Evolutionary conservation across 2,797 vertebrate species (phyloP), one percentile per base, ranked within the genome.

Genomic region (Diceros bicornis): DNA sequence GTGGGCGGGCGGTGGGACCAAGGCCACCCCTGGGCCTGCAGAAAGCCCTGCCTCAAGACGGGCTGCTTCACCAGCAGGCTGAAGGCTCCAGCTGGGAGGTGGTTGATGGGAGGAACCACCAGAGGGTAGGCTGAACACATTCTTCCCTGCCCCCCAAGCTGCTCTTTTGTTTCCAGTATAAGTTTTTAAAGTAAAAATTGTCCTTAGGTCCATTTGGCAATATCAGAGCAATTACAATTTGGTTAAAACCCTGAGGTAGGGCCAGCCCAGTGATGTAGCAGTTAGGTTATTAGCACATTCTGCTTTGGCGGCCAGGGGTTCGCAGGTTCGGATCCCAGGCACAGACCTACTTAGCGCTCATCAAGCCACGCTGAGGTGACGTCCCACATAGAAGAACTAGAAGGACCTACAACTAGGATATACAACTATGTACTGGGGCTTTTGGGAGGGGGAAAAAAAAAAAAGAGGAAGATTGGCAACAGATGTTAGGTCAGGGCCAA

Each of bases 241-340:
- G 16, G 25, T 77, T 97, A 90, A 95, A 95, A 82, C 68, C 5
- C 20, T 68, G 25, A 96, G 41, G 78, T 88, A 87, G 41, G 41
- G 41, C 41, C 41, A 41, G 41, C 41, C 41, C 41, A 41, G 41
- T 5, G 41, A 41, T 41, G 41, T 41, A 41, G 41, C 41, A 41
- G 41, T 4, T 41, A 41, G 5, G 41, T 41, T 41, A 41, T 41
- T 5, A 41, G 41, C 41, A 41, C 41, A 41, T 41, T 41, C 41
- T 41, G 41, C 41, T 41, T 41, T 41, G 41, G 41, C 4, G 41
- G 41, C 41, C 41, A 41, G 41, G 41, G 41, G 41, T 41, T 41
- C 4, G 4, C 41, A 41, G 41, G 41, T 41, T 41, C 41, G 4
- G 41, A 41, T 41, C 4, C 41, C 41, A 41, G 41, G 41, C 41